phyloP scores from a whole-genome alignment of 1,140 invertebrate genomes.

The Drosophila orosa region DNA sequence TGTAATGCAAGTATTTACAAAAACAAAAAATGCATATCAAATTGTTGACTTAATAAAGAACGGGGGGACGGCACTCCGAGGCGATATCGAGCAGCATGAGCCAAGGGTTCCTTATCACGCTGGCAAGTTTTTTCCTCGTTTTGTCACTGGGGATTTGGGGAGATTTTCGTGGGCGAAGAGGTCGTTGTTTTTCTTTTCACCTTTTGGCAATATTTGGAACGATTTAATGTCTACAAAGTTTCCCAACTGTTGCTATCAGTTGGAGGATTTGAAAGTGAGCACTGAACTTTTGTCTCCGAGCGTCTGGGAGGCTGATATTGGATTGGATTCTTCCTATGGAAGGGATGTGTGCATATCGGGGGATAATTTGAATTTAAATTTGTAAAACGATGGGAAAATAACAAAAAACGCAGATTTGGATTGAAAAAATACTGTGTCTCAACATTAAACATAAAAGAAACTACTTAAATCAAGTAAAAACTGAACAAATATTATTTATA shows the following conservation, averaged over 20 bases:
- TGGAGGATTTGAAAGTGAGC: conserved; percentile 13
- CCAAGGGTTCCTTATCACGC: conserved; percentile 26
- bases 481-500: background rate
- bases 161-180: conserved; percentile 14
- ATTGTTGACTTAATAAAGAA: conserved; percentile 67
- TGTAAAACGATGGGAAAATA: background rate
- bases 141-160: conserved; percentile 42
- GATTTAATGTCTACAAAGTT: conserved; percentile 53
- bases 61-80: background rate
- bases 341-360: background rate
- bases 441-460: too few species aligned
- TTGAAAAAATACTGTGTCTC: too few species aligned
- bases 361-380: background rate
- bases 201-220: conserved; percentile 15
- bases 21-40: conserved; percentile 68
- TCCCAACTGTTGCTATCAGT: conserved; percentile 38
- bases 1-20: conserved; percentile 42
- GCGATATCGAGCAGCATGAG: background rate
- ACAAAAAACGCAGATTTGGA: too few species aligned
- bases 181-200: conserved; percentile 28
- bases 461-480: background rate
- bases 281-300: conserved; percentile 9
- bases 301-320: background rate
- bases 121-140: conserved; percentile 23
- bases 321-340: background rate